Conservation (phyloP, 2,113 vertebrate species). For the Cariama cristata region DNA sequence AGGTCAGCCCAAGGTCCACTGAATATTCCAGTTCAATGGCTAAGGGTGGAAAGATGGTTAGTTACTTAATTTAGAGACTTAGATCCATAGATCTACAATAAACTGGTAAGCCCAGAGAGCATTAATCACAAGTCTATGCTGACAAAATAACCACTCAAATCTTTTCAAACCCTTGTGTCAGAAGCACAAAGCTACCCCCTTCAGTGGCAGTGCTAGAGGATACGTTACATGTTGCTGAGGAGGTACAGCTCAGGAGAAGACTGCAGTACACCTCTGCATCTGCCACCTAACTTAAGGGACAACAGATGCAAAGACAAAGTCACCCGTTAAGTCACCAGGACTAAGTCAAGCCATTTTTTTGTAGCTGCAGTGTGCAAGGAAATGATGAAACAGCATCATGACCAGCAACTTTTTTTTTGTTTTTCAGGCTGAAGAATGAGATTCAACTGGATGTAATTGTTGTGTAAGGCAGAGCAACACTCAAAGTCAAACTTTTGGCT, state of each 20-base stretch:
- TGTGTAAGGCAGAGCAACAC: not conserved
- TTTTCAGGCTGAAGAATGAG: not conserved
- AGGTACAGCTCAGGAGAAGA: not conserved
- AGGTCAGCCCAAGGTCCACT: conserved; percentile 90
- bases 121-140: not conserved
- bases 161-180: not conserved
- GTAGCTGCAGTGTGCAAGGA: not conserved
- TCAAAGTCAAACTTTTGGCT: not conserved
- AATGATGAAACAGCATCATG: not conserved
- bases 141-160: not conserved
- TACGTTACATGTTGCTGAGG: not conserved
- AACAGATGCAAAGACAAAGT: not conserved
- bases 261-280: not conserved
- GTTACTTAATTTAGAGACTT: not conserved
- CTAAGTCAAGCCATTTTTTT: not conserved
- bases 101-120: not conserved
- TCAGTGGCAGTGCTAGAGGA: not conserved
- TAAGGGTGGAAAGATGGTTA: conserved; percentile 62
- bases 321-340: not conserved
- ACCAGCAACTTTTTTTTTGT: not conserved
- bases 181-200: not conserved
- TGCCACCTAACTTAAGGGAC: not conserved
- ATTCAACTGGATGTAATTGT: not conserved
- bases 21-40: conserved; percentile 96
- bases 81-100: not conserved